Evolutionary conservation across 2,113 vertebrate species (phyloP).

Genomic region (Plectropomus leopardus): DNA sequence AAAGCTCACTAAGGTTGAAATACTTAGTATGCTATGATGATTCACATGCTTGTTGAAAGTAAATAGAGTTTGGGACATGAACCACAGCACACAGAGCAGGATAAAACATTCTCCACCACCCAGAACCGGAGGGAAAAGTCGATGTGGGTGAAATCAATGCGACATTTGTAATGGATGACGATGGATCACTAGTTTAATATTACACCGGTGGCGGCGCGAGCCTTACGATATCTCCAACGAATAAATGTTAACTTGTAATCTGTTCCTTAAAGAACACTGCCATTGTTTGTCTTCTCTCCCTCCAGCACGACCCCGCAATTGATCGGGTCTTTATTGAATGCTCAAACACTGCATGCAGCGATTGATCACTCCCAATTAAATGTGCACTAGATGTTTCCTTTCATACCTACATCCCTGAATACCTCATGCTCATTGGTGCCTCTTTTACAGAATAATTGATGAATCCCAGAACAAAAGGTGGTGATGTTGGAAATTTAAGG

Average conservation of each 20-base stretch:
- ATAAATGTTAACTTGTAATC: conserved; percentile 98
- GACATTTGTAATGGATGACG: conserved; percentile 89
- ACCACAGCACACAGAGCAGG: conserved; percentile 43
- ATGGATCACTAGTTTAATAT: conserved; percentile 95
- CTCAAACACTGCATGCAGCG: conserved; percentile 88
- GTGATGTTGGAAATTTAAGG: conserved; percentile 9
- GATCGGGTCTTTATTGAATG: conserved; percentile 96
- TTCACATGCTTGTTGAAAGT: conserved; percentile 46
- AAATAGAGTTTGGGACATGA: conserved; percentile 38
- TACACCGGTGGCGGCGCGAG: conserved; percentile 88
- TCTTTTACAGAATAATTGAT: conserved; percentile 80
- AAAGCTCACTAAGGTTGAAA: conserved; percentile 8
- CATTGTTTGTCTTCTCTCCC: conserved; percentile 93
- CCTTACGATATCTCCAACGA: conserved; percentile 90
- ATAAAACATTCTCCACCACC: conserved; percentile 61
- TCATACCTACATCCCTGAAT: conserved; percentile 79
- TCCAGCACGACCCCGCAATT: conserved; percentile 85
- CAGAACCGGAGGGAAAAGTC: conserved; percentile 82
- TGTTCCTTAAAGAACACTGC: conserved; percentile 88
- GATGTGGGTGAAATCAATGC: conserved; percentile 91
- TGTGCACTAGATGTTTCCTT: conserved; percentile 89
- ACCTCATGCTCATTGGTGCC: conserved; percentile 66
- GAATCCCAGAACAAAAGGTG: conserved; percentile 53
- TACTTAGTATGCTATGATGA: conserved; percentile 15
- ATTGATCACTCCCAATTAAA: conserved; percentile 98